Evolutionary conservation across 2,797 vertebrate genomes (phyloP), one percentile per base, ranked within the genome.

Genomic region (Trachurus trachurus): DNA sequence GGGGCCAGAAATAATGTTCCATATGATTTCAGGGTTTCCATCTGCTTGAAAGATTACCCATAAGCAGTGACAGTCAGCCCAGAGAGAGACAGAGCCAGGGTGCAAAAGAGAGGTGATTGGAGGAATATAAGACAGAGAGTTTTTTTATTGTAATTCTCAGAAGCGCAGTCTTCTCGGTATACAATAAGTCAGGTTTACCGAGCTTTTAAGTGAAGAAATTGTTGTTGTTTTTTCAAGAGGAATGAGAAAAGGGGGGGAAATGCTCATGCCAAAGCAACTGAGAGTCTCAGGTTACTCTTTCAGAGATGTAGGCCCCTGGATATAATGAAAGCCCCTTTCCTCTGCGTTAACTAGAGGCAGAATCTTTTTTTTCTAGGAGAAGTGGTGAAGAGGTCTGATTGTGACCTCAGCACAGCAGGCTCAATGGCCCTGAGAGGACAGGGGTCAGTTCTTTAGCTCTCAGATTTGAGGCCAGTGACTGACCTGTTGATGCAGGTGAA

Each of bases 1-100:
- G 58, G 49, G 39, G 88, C 82, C 90, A 94, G 77, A 87, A 90
- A 86, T 89, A 89, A 84, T 75, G 82, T 91, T 93, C 92, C 93
- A 93, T 92, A 87, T 90, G 80, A 93, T 92, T 94, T 89, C 83
- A 94, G 80, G 88, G 84, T 91, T 94, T 94, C 94, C 93, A 94
- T 94, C 92, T 95, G 94, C 83, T 90, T 87, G 73, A 85, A 88
- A 91, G 87, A 93, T 95, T 87, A 92, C 49, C 87, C 80, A 88
- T 85, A 74, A 78, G 73, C 85, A 74, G 83, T 85, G 89, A 92
- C 86, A 83, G 86, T 88, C 78, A 72, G 73, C 39, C 75, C 76
- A 81, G 74, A 88, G 73, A 84, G 74, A 85, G 76, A 74, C 52
- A 72, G 66, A 85, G 78, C 58, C 60, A 84, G 80, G 59, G 64